Conservation (phyloP, 1,140 invertebrate genomes). For the Calycopis cecrops region DNA sequence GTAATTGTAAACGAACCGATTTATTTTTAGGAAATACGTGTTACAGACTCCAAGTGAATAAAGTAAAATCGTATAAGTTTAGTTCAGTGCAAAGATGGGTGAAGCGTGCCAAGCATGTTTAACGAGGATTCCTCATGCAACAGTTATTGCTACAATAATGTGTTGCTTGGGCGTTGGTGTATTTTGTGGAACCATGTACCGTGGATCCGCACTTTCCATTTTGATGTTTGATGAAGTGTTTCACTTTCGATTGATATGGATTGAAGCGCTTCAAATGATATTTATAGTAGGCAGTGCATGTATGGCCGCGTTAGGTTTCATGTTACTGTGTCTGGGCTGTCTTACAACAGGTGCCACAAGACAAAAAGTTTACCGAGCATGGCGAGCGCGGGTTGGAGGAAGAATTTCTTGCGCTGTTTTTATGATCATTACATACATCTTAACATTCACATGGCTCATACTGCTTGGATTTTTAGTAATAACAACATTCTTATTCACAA, state of each 20-base stretch:
- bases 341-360: slow-evolving; percentile 96
- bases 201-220: slow-evolving; percentile 88
- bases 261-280: slow-evolving; percentile 91
- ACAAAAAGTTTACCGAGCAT: slow-evolving; percentile 94
- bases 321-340: slow-evolving; percentile 95
- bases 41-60: slow-evolving; percentile 10
- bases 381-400: slow-evolving; percentile 94
- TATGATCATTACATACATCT: slow-evolving; percentile 93
- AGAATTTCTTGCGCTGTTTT: slow-evolving; percentile 95
- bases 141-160: slow-evolving; percentile 96
- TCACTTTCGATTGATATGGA: slow-evolving; percentile 86
- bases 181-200: slow-evolving; percentile 96
- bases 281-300: slow-evolving; percentile 93
- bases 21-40: neutral
- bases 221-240: slow-evolving; percentile 94
- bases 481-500: slow-evolving; percentile 88
- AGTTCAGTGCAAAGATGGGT: slow-evolving; percentile 59
- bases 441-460: slow-evolving; percentile 90
- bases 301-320: slow-evolving; percentile 96
- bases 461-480: slow-evolving; percentile 89
- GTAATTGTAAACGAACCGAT: slow-evolving; percentile 5
- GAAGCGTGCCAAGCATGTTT: slow-evolving; percentile 89
- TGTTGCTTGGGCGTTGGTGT: slow-evolving; percentile 95
- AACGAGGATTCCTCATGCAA: slow-evolving; percentile 95
- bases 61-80: slow-evolving; percentile 6